Conservation (phyloP, 2,888 invertebrate species). For the Apodemia zela region DNA sequence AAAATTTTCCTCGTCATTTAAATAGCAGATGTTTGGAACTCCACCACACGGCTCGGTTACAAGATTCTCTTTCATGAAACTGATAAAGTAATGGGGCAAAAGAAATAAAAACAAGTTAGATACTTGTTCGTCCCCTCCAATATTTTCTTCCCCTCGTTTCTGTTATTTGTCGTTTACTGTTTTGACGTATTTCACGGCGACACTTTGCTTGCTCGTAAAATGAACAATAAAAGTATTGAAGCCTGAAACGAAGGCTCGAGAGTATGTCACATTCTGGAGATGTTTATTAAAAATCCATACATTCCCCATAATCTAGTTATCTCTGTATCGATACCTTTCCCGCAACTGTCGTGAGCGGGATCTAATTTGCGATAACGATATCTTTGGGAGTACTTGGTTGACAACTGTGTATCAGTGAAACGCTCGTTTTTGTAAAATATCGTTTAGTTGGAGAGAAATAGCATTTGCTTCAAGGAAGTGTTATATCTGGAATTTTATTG, state of each 20-base stretch:
- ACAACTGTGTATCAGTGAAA: not conserved
- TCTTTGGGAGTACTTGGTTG: not conserved
- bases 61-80: not conserved
- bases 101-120: slow-evolving; percentile 12
- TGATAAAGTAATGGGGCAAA: slow-evolving; percentile 13
- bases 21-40: not conserved
- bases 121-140: slow-evolving; percentile 11
- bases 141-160: slow-evolving; percentile 11
- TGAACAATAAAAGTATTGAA: slow-evolving; percentile 13
- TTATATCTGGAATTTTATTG: too few species aligned
- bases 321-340: not conserved
- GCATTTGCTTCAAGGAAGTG: too few species aligned
- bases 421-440: not conserved
- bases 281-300: slow-evolving; percentile 8
- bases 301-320: not conserved
- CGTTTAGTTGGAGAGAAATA: too few species aligned
- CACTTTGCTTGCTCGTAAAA: slow-evolving; percentile 12
- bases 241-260: not conserved
- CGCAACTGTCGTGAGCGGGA: too few species aligned
- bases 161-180: slow-evolving; percentile 15
- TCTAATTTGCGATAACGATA: too few species aligned
- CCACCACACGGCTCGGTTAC: slow-evolving; percentile 1
- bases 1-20: not conserved
- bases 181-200: slow-evolving; percentile 8
- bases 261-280: slow-evolving; percentile 2